Conservation (phyloP, 2,888 invertebrate species). For the Brassicogethes aeneus region DNA sequence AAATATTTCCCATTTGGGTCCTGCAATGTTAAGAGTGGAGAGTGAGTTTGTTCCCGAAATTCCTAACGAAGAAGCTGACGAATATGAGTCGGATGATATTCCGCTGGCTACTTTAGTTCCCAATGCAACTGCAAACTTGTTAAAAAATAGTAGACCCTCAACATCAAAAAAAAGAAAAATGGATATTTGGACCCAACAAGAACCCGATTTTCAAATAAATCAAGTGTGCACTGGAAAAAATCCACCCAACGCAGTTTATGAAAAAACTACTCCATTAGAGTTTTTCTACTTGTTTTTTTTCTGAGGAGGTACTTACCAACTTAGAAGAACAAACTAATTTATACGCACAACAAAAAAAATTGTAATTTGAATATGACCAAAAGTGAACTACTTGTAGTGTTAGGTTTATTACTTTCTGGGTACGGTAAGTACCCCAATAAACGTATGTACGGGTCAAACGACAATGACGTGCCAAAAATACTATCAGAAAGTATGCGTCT, state of each 20-base stretch:
- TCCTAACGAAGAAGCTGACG: no score
- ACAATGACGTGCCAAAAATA: constrained; percentile 7
- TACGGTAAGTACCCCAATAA: constrained; percentile 6
- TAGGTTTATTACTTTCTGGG: constrained; percentile 6
- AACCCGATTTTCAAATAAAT: not conserved
- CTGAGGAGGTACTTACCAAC: constrained; percentile 5
- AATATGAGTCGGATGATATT: constrained; percentile 7
- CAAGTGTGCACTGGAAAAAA: constrained; percentile 1
- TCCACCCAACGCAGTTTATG: constrained; percentile 2
- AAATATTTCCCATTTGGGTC: constrained; percentile 6
- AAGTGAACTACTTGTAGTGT: constrained; percentile 5
- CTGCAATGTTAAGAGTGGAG: constrained; percentile 6
- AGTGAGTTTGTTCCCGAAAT: constrained; percentile 6
- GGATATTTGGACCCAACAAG: constrained; percentile 3
- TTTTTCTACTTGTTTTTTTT: constrained; percentile 12
- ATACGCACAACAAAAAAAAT: constrained; percentile 13
- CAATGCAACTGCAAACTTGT: no score
- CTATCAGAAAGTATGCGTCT: no score
- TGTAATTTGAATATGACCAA: constrained; percentile 9
- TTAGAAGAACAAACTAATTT: constrained; percentile 8
- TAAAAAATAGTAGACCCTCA: no score
- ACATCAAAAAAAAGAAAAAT: constrained; percentile 1
- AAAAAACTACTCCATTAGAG: constrained; percentile 2
- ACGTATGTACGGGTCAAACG: constrained; percentile 5
- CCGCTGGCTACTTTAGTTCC: no score